Evolutionary conservation across 2,113 vertebrate genomes (phyloP), one percentile per base, ranked within the genome.

Genomic region (Gavia stellata): DNA sequence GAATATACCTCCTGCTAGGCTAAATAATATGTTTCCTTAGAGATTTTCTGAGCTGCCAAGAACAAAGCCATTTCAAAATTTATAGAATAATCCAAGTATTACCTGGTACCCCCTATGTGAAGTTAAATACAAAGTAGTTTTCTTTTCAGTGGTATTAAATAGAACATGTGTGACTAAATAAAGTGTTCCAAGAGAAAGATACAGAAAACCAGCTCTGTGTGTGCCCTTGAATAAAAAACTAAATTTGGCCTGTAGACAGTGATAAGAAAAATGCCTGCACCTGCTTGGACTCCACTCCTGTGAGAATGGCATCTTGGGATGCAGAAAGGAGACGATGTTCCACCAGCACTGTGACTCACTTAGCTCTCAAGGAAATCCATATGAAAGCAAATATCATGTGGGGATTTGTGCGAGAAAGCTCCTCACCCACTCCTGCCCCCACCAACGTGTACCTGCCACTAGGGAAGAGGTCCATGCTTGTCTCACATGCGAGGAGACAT

Each of bases 11-110:
- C 84, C 53, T 28, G 15, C 77, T 84, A 75, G 34, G 74, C 44
- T 80, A 93, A 92, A 92, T 47, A 71, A 71, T n/a, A 55, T 19
- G 56, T 78, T 91, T 89, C 55, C 49, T 91, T 71, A 73, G n/a
- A 77, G 52, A 65, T 74, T 92, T 88, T 81, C 45, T 44, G 56
- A 79, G 81, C 65, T 94, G 36, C 68, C 62, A 87, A 61, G 66
- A 79, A 55, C 44, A 89, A 95, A 90, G 23, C 12, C 17, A 40
- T 81, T 93, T 90, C 34, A 85, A 91, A 81, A 82, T 40, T 68
- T 75, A 59, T 19, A 72, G 47, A 86, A 68, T 75, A 92, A 82
- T 77, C 58, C 29, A 67, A 7, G 23, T 68, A 62, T 82, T 80
- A 93, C 31, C 25, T 62, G 13, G 6, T 31, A 90, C 9, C 31